Evolutionary conservation across 2,113 vertebrate species (phyloP), one percentile per base, ranked within the genome.

Genomic region (Chitala chitala): DNA sequence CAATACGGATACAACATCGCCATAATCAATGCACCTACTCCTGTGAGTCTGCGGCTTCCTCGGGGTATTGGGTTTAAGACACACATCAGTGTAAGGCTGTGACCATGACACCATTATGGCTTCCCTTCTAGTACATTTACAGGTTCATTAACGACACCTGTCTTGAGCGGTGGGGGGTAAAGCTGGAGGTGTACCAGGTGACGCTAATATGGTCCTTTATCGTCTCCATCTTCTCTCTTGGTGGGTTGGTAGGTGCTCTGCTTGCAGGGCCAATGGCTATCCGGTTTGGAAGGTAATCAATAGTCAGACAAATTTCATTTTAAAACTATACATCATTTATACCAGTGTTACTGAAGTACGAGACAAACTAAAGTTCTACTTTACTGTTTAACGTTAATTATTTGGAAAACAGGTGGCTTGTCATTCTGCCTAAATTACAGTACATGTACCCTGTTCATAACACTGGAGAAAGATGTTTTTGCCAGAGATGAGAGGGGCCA

Each of bases 1-100:
- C 95, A 95, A 0, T 98, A 94, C 17, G 94, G 95, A 33, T 96
- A 94, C 85, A 98, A 94, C 83, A 91, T 97, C 4, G 91, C 93
- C 53, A 92, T 96, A 78, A 94, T 96, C 90, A 96, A 94, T 31
- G 87, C 94, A 71, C 94, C 94, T 0, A 93, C 93, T 48, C 72
- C 68, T 46, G 95, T 96, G 84, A 81, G 94, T 84, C 26, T 10
- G 36, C 4, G 24, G 3, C 26, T 26, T n/a, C 7, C 71, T 13
- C 68, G 55, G 69, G 36, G 56, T 13, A 33, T 70, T 51, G 51
- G 42, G 50, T 26, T 15, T 2, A 15, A 5, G 17, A 20, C 17
- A 12, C 48, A 5, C 10, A 24, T 22, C 2, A 10, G 5, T 24
- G 48, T 24, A 33, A 24, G 50, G 17, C 29, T 36, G 31, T 65